A percentile compares a stretch with the other conserved stretches of the same genome.
These are phyloP conservation scores for Papilio machaon DNA, from an alignment of 1,140 invertebrate genomes.

Conservation along the genomic window DNA sequence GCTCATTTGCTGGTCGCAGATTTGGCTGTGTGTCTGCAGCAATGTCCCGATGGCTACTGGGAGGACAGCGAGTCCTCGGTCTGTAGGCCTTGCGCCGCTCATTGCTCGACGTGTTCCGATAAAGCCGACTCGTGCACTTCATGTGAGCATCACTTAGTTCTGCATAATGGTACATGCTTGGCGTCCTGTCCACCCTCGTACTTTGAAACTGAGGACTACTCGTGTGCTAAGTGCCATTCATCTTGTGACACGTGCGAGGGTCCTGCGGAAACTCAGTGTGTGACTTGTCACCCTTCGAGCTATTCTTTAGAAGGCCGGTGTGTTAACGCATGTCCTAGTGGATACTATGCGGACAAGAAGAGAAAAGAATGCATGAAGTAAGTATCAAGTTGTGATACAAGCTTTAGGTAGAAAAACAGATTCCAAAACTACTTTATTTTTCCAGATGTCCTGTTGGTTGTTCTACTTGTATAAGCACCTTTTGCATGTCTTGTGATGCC, in stretches of 20 bases:
- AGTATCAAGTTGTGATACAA: conserved; percentile 48
- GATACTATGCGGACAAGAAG: conserved; percentile 89
- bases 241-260: conserved; percentile 93
- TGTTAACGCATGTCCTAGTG: conserved; percentile 86
- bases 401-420: neutral
- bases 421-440: conserved; percentile 41
- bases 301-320: conserved; percentile 86
- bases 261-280: conserved; percentile 88
- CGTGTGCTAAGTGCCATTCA: conserved; percentile 89
- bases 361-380: conserved; percentile 87
- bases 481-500: conserved; percentile 86
- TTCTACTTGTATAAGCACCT: conserved; percentile 85
- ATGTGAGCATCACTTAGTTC: conserved; percentile 91
- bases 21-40: conserved; percentile 90
- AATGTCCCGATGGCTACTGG: conserved; percentile 93
- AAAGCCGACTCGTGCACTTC: conserved; percentile 90
- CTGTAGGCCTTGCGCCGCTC: conserved; percentile 88
- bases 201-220: conserved; percentile 92
- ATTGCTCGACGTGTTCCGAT: conserved; percentile 91
- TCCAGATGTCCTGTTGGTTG: conserved; percentile 88
- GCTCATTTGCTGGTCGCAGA: conserved; percentile 90
- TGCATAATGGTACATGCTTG: conserved; percentile 90
- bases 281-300: conserved; percentile 87
- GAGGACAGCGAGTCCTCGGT: conserved; percentile 89
- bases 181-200: conserved; percentile 91